Evolutionary conservation across 2,797 vertebrate species (phyloP).

Genomic region (Notamacropus eugenii): DNA sequence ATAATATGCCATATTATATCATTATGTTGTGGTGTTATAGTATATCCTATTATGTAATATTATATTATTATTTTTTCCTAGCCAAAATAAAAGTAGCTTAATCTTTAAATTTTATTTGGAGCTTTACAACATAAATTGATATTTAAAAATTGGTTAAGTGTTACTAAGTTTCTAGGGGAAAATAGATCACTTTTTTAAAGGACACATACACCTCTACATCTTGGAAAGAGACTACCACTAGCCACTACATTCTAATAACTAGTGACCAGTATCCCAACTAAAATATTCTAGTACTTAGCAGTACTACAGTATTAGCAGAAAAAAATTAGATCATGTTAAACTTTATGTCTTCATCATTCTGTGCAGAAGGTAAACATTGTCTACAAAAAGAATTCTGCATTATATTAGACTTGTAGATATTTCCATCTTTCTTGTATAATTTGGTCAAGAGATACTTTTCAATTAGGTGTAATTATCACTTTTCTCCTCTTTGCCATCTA

Average conservation of each 20-base stretch:
- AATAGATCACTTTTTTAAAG: background rate
- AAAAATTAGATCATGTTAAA: background rate
- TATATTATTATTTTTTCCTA: background rate
- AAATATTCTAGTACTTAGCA: background rate
- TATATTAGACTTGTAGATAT: constrained; percentile 5
- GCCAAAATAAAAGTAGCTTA: background rate
- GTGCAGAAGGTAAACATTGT: background rate
- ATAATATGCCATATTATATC: background rate
- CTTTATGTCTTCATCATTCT: background rate
- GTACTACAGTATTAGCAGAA: background rate
- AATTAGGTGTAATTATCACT: background rate
- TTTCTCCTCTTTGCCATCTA: background rate
- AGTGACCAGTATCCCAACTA: background rate
- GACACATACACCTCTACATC: background rate
- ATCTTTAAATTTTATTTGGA: background rate
- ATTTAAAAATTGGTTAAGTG: background rate
- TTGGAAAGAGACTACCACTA: background rate
- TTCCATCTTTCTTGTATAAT: background rate
- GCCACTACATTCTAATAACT: background rate
- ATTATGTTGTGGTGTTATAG: background rate
- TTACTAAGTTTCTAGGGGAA: background rate
- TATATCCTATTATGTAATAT: background rate
- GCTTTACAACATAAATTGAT: background rate
- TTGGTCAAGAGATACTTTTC: background rate
- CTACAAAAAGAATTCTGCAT: background rate